Percentiles rank a stretch among this genome's conserved stretches.
These are phyloP conservation scores for Xiphophorus birchmanni DNA, from an alignment of 2,797 vertebrate species.

Conservation along the genomic window DNA sequence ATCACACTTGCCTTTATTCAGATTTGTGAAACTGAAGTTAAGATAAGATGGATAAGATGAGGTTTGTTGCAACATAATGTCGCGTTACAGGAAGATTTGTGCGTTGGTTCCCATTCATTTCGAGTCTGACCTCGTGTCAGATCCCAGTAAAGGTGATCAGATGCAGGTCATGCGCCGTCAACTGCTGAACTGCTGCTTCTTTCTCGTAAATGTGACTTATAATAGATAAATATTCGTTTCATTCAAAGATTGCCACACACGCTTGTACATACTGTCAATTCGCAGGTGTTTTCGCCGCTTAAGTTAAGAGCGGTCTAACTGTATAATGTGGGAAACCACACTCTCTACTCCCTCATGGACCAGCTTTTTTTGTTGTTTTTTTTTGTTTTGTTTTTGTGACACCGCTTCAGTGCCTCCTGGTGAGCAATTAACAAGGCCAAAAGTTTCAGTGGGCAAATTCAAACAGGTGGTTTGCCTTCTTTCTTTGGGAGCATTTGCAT, in stretches of 20 bases:
- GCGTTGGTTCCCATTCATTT: neutral
- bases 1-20: conserved; percentile 41
- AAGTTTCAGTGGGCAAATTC: conserved; percentile 76
- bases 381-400: conserved; percentile 25
- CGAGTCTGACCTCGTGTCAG: conserved; percentile 59
- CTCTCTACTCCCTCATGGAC: conserved; percentile 4
- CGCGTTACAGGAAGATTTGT: neutral
- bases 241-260: neutral
- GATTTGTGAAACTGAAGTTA: neutral
- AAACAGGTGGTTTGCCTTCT: conserved; percentile 77
- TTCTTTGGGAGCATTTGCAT: conserved; percentile 71
- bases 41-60: neutral
- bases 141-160: conserved; percentile 55
- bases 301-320: neutral
- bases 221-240: neutral
- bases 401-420: conserved; percentile 65
- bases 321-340: neutral
- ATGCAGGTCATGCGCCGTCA: conserved; percentile 66
- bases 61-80: neutral
- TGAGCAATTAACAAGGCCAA: conserved; percentile 88
- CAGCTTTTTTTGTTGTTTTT: conserved; percentile 29
- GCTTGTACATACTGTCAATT: neutral
- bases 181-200: conserved; percentile 48
- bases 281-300: neutral
- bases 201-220: neutral